Evolutionary conservation across 2,888 invertebrate species (phyloP), one percentile per base, ranked within the genome.

Genomic region (Parelbella ahira): DNA sequence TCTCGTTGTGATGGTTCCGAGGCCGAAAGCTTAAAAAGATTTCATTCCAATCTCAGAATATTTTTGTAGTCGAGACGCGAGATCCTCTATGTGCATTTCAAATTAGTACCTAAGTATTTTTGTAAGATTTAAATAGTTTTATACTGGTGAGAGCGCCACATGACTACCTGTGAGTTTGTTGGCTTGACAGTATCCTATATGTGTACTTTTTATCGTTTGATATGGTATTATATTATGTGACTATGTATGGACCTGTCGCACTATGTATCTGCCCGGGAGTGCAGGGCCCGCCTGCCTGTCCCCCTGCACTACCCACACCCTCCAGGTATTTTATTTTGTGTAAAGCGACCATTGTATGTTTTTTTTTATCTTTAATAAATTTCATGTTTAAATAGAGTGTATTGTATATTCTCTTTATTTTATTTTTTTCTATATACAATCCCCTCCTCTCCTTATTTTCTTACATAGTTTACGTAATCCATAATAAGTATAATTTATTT

Each of bases 31-130:
- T 76, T 82, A 78, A 78, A 80, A 68, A 63, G 63, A 63, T 84
- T 86, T 83, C 88, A 88, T 88, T 88, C 88, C 88, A 88, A 83
- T 84, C 86, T 82, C 84, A 81, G 68, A 78, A 84, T 87, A 88
- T 86, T 87, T 87, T 87, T 87, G 78, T 87, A 88, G 86, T 79
- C 65, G 77, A 81, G 81, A 80, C 77, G 76, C 69, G 77, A 74
- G 77, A 79, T 79, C 83, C 80, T 84, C 78, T 79, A 79, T 81
- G 77, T 87, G 87, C 86, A 86, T 86, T 87, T 86, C 76, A 82
- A 75, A 86, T 78, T 86, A 86, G 82, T 76, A 71, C 69, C 76
- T 86, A 87, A 88, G 87, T 86, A 86, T 86, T 88, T 88, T 88
- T 87, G 78, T 88, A 88, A 87, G 87, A 80, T 81, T 82, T 76